Percentiles rank a stretch among this genome's conserved stretches.
These are phyloP conservation scores for Oophaga pumilio DNA, from an alignment of 2,113 vertebrate genomes.

Conservation along the genomic window DNA sequence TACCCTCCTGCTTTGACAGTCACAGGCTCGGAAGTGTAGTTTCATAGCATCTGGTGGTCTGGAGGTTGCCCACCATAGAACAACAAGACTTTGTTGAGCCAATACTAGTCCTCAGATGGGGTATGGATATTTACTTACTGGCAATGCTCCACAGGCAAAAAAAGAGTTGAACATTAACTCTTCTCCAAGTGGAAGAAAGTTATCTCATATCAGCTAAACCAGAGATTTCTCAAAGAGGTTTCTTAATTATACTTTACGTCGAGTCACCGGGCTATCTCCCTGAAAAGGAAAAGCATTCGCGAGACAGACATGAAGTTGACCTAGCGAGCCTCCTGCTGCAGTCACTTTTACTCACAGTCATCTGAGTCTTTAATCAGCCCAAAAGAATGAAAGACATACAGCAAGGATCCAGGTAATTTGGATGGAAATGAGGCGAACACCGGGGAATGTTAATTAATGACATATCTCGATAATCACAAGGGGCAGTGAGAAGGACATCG, in stretches of 20 bases:
- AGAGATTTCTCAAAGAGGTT: too few relatives aligned
- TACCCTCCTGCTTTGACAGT: too few relatives aligned
- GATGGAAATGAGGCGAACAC: constrained; percentile 24
- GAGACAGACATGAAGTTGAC: background rate
- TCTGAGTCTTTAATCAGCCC: constrained; percentile 28
- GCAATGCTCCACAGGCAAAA: too few relatives aligned
- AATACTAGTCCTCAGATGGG: too few relatives aligned
- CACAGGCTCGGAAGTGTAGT: too few relatives aligned
- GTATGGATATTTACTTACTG: too few relatives aligned
- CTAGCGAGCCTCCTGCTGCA: background rate
- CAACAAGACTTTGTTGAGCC: too few relatives aligned
- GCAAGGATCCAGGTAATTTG: constrained; percentile 38
- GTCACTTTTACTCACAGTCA: background rate
- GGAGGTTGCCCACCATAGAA: too few relatives aligned
- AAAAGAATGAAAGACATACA: constrained; percentile 42
- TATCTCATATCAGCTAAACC: too few relatives aligned
- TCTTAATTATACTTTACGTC: background rate
- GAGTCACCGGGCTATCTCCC: background rate
- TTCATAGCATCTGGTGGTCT: too few relatives aligned
- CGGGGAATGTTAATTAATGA: constrained; percentile 41
- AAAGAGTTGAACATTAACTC: too few relatives aligned
- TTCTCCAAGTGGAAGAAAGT: too few relatives aligned
- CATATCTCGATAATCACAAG: constrained; percentile 28
- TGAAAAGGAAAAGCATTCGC: background rate
- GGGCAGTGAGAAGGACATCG: constrained; percentile 12